A percentile compares a stretch with the other conserved stretches of the same genome.
Evolutionary conservation across 2,888 invertebrate genomes (phyloP).

Genomic region (Glomeris marginata): DNA sequence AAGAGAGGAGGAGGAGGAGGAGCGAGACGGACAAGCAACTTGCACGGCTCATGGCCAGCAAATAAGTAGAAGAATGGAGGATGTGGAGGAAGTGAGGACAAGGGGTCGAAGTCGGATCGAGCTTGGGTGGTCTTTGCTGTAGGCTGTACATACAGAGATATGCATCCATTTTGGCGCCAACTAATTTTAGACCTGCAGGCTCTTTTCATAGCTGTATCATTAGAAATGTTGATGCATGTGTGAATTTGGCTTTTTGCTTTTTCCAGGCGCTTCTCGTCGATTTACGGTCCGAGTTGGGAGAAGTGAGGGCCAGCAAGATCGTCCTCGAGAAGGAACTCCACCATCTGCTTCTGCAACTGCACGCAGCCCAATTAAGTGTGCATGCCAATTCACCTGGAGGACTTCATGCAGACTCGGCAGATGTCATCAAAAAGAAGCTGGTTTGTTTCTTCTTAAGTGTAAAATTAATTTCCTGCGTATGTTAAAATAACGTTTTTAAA

Average conservation of each 20-base stretch:
- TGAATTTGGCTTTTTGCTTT: constrained; percentile 9
- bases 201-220: too few species aligned
- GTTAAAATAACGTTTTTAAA: too few species aligned
- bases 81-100: background rate
- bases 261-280: constrained; percentile 59
- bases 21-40: too few species aligned
- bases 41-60: too few species aligned
- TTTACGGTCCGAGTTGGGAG: constrained; percentile 55
- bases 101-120: background rate
- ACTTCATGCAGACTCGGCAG: constrained; percentile 30
- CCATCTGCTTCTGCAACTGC: constrained; percentile 44
- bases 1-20: too few species aligned
- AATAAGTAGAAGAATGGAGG: background rate
- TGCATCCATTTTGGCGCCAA: too few species aligned
- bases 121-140: background rate
- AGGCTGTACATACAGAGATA: too few species aligned
- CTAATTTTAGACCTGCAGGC: too few species aligned
- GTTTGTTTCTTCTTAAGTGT: too few species aligned
- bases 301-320: constrained; percentile 46
- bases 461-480: too few species aligned
- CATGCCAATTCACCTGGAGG: constrained; percentile 25
- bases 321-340: constrained; percentile 46
- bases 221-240: background rate
- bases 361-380: constrained; percentile 42
- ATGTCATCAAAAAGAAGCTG: constrained; percentile 36